phyloP scores from a whole-genome alignment of 1,140 invertebrate genomes.

The Akabosia matsudoensis region DNA sequence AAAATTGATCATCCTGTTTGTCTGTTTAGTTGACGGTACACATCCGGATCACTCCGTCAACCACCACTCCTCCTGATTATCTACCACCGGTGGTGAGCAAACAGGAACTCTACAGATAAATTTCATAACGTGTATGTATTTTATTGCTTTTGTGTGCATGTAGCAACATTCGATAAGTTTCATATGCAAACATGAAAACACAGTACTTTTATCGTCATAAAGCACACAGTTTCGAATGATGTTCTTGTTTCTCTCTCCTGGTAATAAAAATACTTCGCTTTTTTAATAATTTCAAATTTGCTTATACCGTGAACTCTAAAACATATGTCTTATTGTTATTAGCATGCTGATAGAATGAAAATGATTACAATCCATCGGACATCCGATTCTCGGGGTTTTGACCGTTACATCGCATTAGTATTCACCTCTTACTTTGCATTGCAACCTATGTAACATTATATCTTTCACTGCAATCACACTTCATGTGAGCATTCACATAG shows the following conservation, averaged over 20 bases:
- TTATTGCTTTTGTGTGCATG: too few species aligned
- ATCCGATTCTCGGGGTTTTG: conserved; percentile 23
- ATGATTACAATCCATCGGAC: background rate
- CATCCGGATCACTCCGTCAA: background rate
- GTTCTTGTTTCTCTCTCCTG: too few species aligned
- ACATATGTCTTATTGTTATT: background rate
- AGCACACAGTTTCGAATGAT: too few species aligned
- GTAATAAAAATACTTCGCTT: background rate
- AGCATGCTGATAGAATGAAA: background rate
- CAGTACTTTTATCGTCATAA: background rate
- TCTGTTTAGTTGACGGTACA: background rate
- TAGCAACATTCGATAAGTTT: background rate
- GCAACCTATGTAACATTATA: background rate
- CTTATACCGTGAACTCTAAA: too few species aligned
- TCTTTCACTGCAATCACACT: background rate
- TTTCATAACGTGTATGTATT: too few species aligned
- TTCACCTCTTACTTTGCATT: background rate
- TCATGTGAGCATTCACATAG: background rate
- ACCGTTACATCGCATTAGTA: background rate
- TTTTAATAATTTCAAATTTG: too few species aligned
- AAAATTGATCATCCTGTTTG: background rate
- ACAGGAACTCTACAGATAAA: background rate
- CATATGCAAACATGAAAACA: background rate
- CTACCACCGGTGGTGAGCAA: background rate
- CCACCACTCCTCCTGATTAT: background rate